Evolutionary conservation across 2,888 invertebrate species (phyloP), one percentile per base, ranked within the genome.

Genomic region (Spodoptera exigua): DNA sequence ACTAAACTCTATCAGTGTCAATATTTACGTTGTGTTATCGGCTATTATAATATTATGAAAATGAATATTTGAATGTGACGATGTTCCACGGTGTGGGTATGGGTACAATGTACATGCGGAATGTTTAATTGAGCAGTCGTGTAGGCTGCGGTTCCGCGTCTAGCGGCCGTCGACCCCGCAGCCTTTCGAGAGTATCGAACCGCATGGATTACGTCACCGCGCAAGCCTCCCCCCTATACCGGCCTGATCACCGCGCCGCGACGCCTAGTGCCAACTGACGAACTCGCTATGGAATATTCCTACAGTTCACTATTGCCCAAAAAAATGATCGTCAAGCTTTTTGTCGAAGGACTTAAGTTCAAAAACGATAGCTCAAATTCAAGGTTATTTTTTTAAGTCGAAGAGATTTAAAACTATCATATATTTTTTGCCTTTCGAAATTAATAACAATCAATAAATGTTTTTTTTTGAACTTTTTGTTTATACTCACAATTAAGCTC

Each of bases 141-240:
- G 90, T 89, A 90, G 91, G 90, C 91, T 83, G 89, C 81, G 80
- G 90, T 90, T 92, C 92, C 90, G 92, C 91, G 88, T 93, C 93
- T 92, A 93, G 92, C 88, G 93, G 89, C 70, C 92, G 83, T 86
- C 88, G 91, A 92, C 91, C 92, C 79, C 89, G 80, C 88, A 85
- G 91, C 89, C 91, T 90, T 89, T 90, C 87, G 89, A 90, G 88
- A 87, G 88, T 88, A 89, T 89, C 89, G 89, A 89, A 90, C 89
- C 88, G 87, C 80, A 80, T 80, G 87, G 76, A 87, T 93, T 93
- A 93, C 93, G 93, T 93, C 93, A 93, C 85, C 87, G 81, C 79
- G 77, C 79, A 82, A 89, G 89, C 89, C 87, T 88, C 82, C 82
- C 76, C 81, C 80, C 84, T 71, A 72, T 70, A 75, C 75, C 67